Percentiles rank a stretch among this genome's conserved stretches.
Evolutionary conservation across 2,113 vertebrate species (phyloP).

Genomic region (Dipodomys spectabilis): DNA sequence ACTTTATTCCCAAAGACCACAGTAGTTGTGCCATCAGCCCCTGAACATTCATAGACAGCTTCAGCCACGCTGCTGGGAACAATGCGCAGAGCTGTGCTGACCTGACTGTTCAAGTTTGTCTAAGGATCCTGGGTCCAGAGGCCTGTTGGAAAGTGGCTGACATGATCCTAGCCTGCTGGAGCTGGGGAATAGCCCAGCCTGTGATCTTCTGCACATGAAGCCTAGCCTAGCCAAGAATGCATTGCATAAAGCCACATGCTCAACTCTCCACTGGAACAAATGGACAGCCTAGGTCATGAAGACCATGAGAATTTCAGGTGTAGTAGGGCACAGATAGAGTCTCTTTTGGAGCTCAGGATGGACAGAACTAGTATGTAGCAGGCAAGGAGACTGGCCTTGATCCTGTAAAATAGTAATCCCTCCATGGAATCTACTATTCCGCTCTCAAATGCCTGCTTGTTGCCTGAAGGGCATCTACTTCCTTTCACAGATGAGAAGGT

Average conservation of each 20-base stretch:
- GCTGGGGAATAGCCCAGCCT: not conserved
- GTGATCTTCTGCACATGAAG: not conserved
- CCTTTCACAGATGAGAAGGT: not conserved
- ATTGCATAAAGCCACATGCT: not conserved
- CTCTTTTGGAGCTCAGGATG: not conserved
- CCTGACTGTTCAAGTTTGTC: too few species aligned
- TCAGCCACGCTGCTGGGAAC: not conserved
- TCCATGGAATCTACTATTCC: not conserved
- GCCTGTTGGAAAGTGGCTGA: not conserved
- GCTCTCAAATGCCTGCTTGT: not conserved
- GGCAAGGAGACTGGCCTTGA: not conserved
- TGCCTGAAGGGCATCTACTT: not conserved
- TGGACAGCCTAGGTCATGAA: not conserved
- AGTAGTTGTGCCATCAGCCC: not conserved
- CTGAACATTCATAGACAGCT: slow-evolving; percentile 6
- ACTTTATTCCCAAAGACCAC: not conserved
- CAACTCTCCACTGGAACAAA: not conserved
- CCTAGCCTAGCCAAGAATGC: not conserved
- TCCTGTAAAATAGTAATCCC: not conserved
- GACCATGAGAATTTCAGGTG: slow-evolving; percentile 28
- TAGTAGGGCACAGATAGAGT: not conserved
- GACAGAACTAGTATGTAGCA: not conserved
- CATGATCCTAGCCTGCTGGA: not conserved
- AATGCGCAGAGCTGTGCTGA: not conserved
- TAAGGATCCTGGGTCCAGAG: not conserved